These are phyloP conservation scores for Theretra japonica DNA, from an alignment of 2,888 invertebrate genomes.

Conservation along the genomic window DNA sequence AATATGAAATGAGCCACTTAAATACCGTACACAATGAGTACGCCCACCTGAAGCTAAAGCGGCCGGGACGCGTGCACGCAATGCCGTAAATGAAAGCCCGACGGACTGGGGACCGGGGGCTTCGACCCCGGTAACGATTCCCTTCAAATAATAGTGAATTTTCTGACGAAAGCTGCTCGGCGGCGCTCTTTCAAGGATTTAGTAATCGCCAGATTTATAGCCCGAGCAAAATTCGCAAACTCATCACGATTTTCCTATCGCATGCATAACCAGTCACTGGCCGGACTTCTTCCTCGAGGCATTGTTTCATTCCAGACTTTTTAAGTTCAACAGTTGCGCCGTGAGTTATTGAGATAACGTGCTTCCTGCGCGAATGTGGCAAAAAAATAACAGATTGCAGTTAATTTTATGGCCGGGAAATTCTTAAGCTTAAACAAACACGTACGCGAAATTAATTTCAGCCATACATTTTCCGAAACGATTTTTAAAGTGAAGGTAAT, in stretches of 20 bases:
- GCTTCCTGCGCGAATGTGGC: constrained; percentile 60
- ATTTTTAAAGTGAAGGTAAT: constrained; percentile 66
- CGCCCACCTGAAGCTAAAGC: constrained; percentile 82
- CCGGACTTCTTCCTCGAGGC: constrained; percentile 39
- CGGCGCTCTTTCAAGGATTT: constrained; percentile 79
- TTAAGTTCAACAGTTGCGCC: constrained; percentile 51
- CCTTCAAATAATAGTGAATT: constrained; percentile 83
- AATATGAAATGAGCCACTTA: constrained; percentile 85
- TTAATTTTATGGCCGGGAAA: constrained; percentile 67
- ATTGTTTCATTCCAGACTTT: constrained; percentile 56
- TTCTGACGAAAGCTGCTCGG: constrained; percentile 80
- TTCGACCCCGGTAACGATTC: constrained; percentile 82
- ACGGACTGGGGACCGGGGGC: constrained; percentile 72
- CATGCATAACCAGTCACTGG: constrained; percentile 62
- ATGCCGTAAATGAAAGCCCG: constrained; percentile 79
- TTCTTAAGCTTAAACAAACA: constrained; percentile 71
- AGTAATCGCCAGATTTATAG: constrained; percentile 75
- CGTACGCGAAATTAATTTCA: constrained; percentile 69
- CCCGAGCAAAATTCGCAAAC: constrained; percentile 70
- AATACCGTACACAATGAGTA: constrained; percentile 81
- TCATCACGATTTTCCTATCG: constrained; percentile 68
- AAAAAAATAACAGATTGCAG: constrained; percentile 64
- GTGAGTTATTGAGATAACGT: constrained; percentile 68
- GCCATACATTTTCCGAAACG: constrained; percentile 63
- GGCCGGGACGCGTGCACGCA: constrained; percentile 81